These are phyloP conservation scores for Spodoptera littoralis DNA, from an alignment of 2,888 invertebrate species.

Conservation along the genomic window DNA sequence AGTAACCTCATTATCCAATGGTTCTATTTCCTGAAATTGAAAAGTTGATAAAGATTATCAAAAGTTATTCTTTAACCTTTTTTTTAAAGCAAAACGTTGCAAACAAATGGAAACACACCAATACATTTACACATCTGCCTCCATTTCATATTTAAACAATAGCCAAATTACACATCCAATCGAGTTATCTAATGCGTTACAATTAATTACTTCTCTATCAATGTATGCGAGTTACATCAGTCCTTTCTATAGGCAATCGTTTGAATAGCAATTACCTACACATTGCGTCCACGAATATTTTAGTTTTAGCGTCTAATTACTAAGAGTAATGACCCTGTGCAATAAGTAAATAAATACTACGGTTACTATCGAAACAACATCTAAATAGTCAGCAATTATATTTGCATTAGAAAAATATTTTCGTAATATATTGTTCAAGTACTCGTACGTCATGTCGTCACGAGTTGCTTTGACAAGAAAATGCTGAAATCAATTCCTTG, in stretches of 20 bases:
- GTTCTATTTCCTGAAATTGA: too few species aligned
- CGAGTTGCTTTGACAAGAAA: too few species aligned
- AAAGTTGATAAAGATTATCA: too few species aligned
- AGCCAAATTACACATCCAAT: conserved; percentile 62
- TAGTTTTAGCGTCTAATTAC: conserved; percentile 35
- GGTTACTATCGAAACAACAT: conserved; percentile 14
- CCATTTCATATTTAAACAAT: conserved; percentile 60
- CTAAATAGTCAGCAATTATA: conserved; percentile 38
- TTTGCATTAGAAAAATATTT: conserved; percentile 21
- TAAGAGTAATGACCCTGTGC: conserved; percentile 19
- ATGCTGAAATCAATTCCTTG: too few species aligned
- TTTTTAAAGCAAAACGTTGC: not conserved
- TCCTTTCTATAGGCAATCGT: conserved; percentile 54
- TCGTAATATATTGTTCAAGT: not conserved
- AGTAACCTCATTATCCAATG: too few species aligned
- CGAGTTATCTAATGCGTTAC: conserved; percentile 67
- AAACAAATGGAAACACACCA: conserved; percentile 49
- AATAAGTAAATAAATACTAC: conserved; percentile 23
- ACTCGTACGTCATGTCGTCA: too few species aligned
- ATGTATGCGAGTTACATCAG: conserved; percentile 55
- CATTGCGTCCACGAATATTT: conserved; percentile 23
- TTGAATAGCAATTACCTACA: conserved; percentile 46
- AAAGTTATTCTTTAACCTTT: too few species aligned
- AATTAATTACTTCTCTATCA: conserved; percentile 69
- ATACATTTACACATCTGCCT: conserved; percentile 53